Evolutionary conservation across 2,888 invertebrate species (phyloP).

Genomic region (Sminthurides aquaticus): DNA sequence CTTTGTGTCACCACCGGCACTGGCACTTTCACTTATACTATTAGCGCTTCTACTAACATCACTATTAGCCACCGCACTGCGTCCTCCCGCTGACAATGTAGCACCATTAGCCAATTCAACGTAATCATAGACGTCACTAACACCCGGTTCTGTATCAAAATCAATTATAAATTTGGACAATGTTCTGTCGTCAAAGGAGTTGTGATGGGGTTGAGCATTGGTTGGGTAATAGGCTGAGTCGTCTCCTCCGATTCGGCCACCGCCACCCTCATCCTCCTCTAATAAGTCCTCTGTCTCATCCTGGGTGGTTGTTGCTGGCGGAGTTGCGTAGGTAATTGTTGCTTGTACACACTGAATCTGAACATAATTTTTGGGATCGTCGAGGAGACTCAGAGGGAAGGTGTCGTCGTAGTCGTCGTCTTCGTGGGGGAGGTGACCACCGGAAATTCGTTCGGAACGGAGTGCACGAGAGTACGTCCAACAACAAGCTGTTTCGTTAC

Average conservation of each 20-base stretch:
- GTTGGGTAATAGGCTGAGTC: background rate
- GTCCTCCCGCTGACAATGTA: background rate
- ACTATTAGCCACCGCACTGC: background rate
- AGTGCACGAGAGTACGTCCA: slow-evolving; percentile 39
- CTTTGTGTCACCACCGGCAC: background rate
- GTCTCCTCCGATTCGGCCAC: background rate
- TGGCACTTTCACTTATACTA: background rate
- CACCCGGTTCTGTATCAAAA: slow-evolving; percentile 8
- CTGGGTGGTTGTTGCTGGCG: background rate
- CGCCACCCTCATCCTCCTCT: slow-evolving; percentile 1
- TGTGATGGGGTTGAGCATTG: slow-evolving; percentile 3
- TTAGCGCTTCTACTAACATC: background rate
- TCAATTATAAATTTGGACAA: slow-evolving; percentile 8
- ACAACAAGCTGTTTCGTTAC: slow-evolving; percentile 35
- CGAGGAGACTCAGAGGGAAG: background rate
- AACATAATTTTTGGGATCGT: background rate
- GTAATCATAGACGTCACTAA: slow-evolving; percentile 5
- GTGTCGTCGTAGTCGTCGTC: slow-evolving; percentile 12
- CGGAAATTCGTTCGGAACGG: slow-evolving; percentile 10
- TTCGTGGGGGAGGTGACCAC: background rate
- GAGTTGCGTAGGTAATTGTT: background rate
- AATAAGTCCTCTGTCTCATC: slow-evolving; percentile 1
- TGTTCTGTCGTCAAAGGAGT: slow-evolving; percentile 7
- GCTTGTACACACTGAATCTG: slow-evolving; percentile 1
- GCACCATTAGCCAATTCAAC: slow-evolving; percentile 7